Percentiles rank a stretch among this genome's conserved stretches.
phyloP scores from a whole-genome alignment of 2,888 invertebrate genomes.

The Cyclophora albipunctata region DNA sequence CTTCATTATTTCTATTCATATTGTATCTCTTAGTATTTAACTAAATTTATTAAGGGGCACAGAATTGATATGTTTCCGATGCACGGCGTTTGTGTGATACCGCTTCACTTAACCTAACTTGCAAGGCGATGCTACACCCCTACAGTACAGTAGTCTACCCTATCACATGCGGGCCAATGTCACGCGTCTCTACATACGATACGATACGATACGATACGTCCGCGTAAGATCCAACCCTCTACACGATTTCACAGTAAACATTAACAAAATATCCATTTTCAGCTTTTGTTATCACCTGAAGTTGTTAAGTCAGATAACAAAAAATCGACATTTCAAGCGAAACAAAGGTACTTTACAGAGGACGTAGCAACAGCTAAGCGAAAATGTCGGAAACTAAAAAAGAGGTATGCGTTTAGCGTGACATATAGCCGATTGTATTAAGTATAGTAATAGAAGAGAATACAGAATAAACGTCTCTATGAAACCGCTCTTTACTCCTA shows the following conservation, averaged over 20 bases:
- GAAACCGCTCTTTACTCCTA: constrained; percentile 71
- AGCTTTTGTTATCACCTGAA: constrained; percentile 25
- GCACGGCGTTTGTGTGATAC: constrained; percentile 80
- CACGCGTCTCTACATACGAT: constrained; percentile 45
- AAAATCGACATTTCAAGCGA: constrained; percentile 32
- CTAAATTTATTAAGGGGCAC: constrained; percentile 82
- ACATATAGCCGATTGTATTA: constrained; percentile 70
- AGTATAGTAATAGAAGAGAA: constrained; percentile 63
- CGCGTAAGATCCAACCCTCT: constrained; percentile 41
- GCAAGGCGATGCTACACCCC: constrained; percentile 72
- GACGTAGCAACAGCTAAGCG: constrained; percentile 46
- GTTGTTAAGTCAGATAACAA: constrained; percentile 15
- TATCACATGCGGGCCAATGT: constrained; percentile 72
- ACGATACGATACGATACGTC: constrained; percentile 33
- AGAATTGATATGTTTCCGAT: constrained; percentile 87
- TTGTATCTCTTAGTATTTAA: constrained; percentile 72
- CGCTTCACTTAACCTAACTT: constrained; percentile 73
- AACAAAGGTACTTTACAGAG: constrained; percentile 25
- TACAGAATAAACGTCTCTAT: constrained; percentile 76
- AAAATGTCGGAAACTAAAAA: constrained; percentile 42
- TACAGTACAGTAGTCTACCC: constrained; percentile 48
- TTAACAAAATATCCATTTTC: constrained; percentile 51
- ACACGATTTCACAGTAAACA: constrained; percentile 61
- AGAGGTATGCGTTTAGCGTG: constrained; percentile 50
- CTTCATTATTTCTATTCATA: constrained; percentile 67